Evolutionary conservation across 2,113 vertebrate genomes (phyloP).

Genomic region (Narcine bancroftii): DNA sequence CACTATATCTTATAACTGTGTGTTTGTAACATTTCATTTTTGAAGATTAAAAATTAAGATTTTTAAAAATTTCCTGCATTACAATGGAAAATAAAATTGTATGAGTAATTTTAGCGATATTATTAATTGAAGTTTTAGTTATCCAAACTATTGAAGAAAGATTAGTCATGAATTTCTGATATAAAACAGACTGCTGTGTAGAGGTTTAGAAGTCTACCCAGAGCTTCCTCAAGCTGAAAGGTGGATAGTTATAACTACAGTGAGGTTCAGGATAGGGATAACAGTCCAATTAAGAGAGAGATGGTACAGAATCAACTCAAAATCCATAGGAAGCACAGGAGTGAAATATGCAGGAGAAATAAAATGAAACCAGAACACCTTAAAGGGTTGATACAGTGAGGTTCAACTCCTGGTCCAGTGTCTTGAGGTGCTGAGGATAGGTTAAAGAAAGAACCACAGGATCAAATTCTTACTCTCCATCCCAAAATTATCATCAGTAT

Average conservation of each 20-base stretch:
- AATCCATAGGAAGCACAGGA: neutral
- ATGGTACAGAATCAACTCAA: neutral
- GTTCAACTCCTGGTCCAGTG: neutral
- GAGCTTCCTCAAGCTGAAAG: neutral
- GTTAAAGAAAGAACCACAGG: neutral
- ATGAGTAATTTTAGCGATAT: too few species aligned
- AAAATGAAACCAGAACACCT: neutral
- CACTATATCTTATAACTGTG: too few species aligned
- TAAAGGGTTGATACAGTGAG: neutral
- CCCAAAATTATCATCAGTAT: neutral
- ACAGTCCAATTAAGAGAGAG: neutral
- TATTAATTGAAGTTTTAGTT: too few species aligned
- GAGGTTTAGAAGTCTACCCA: neutral
- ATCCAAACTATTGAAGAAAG: too few species aligned
- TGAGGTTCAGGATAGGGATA: neutral
- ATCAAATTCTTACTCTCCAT: neutral
- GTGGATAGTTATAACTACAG: neutral
- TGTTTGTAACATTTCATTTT: too few species aligned
- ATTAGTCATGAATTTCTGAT: neutral
- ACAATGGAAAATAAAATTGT: too few species aligned
- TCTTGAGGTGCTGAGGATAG: neutral
- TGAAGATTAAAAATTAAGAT: too few species aligned
- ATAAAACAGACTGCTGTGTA: neutral
- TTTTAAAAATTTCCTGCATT: too few species aligned
- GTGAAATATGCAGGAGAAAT: neutral